Evolutionary conservation across 2,888 invertebrate species (phyloP), one percentile per base, ranked within the genome.

Genomic region (Aelia acuminata): DNA sequence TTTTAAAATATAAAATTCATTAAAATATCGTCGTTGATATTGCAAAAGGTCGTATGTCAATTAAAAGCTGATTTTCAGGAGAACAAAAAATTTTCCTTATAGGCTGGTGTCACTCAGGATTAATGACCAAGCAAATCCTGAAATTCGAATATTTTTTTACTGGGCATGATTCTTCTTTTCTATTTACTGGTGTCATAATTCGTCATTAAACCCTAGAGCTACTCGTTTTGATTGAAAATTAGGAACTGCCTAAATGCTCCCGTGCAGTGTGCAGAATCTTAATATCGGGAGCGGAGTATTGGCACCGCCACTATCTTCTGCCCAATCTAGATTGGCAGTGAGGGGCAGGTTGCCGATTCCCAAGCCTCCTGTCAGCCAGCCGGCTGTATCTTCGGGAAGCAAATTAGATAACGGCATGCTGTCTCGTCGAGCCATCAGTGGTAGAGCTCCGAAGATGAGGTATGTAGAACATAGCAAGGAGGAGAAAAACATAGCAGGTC

Each of bases 271-370:
- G 75, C 75, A 22, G 80, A 80, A 80, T 80, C n/a, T 43, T 80
- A 80, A 80, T 80, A 10, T 70, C 63, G 43, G 80, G n/a, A n/a
- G 43, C 80, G 43, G 47, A 43, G 43, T 80, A 80, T 70, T 70
- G 35, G 80, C 43, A 80, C 13, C 39, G 43, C n/a, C 80, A 80
- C 80, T 80, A 80, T 80, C 80, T 75, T 31, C 15, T 2, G 22
- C 22, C n/a, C 39, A 22, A 75, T 80, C 80, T 80, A n/a, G 80
- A 80, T 80, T 80, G 80, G 80, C 80, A 80, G 80, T 47, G 43
- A 43, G 80, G 3, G 80, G 43, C 80, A 43, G 43, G 11, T 43
- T 47, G 75, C 43, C 35, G 75, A n/a, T 80, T 47, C 43, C 43
- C 43, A 47, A 39, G 1, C 39, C n/a, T 39, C 43, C n/a, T 47